phyloP scores from a whole-genome alignment of 92 coral and sea anemone species.

The Paragorgia papillata region DNA sequence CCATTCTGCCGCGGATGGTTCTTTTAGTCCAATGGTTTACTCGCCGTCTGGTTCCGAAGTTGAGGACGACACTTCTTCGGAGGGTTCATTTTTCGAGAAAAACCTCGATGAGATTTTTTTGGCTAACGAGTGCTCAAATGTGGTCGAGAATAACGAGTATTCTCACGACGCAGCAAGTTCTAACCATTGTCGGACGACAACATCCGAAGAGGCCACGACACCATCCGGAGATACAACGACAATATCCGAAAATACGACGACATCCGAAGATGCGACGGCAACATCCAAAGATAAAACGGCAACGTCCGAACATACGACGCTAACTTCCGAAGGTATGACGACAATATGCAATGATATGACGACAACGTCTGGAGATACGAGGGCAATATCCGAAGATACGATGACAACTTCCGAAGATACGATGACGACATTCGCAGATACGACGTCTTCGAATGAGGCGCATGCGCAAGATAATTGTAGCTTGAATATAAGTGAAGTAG shows the following conservation, averaged over 20 bases:
- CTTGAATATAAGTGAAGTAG: background rate
- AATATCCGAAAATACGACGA: no score
- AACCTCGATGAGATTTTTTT: background rate
- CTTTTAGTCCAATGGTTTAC: slow-evolving; percentile 37
- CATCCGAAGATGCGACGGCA: no score
- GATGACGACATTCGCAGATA: no score
- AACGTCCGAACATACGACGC: no score
- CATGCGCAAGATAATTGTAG: background rate
- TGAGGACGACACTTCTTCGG: slow-evolving; percentile 2
- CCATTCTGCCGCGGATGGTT: background rate
- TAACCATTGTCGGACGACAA: background rate
- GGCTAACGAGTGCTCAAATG: background rate
- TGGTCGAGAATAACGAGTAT: background rate
- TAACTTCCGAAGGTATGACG: no score
- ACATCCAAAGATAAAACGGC: no score
- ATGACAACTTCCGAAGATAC: no score
- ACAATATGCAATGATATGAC: no score
- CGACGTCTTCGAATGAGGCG: background rate
- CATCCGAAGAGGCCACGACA: no score
- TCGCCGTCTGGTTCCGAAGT: slow-evolving; percentile 37
- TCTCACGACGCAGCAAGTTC: background rate
- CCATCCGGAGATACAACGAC: no score
- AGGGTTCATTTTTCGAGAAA: background rate
- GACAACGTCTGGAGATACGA: no score
- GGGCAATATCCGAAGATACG: no score